Base-by-base conservation (phyloP, 2,888 invertebrate genomes). In the Stenotaenia linearis region DNA sequence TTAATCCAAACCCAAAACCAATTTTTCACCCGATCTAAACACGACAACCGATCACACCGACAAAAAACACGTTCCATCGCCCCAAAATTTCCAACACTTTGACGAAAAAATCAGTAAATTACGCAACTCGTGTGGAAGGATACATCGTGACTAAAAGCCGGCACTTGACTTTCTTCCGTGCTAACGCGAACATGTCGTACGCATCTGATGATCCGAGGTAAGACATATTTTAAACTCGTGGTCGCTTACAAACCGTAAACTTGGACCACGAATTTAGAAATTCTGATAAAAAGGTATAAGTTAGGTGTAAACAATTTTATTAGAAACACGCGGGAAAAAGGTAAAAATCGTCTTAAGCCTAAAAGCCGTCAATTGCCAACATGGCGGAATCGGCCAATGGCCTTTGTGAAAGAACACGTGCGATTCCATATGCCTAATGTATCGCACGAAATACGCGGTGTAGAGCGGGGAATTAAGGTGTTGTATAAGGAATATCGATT, bases 181-280 rank as follows among this genome's bases (percentile, higher is more conserved):
- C 90, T 89, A 90, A 90, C 91, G 90, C 90, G 90, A 92, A 91
- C 91, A 93, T 93, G 93, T 93, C 93, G 89, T 91, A 90, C 90
- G 90, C 91, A 87, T 89, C 90, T 88, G 92, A 93, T 89, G 92
- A 93, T 89, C 90, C 91, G 90, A 91, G 92, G 93, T 92, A 91
- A 92, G 91, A 86, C 21, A 37, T 32, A 7, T 79, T 23, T 10
- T 75, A 18, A 76, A 37, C 35, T 30, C 32, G 23, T 76, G 37
- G 56, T 18, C 84, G 84, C 83, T 84, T 37, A 37, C 3, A 10
- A 37, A 37, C 15, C 37, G 37, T 10, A 37, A 37, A 37, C 85
- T 85, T 88, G 87, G 86, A 56, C 56, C 21, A 56, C 56, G 21
- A 56, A 56, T 56, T 56, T 85, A 83, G 82, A 83, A 81, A 82